Conservation (phyloP, 2,888 invertebrate species). For the Perizoma affinitatum region DNA sequence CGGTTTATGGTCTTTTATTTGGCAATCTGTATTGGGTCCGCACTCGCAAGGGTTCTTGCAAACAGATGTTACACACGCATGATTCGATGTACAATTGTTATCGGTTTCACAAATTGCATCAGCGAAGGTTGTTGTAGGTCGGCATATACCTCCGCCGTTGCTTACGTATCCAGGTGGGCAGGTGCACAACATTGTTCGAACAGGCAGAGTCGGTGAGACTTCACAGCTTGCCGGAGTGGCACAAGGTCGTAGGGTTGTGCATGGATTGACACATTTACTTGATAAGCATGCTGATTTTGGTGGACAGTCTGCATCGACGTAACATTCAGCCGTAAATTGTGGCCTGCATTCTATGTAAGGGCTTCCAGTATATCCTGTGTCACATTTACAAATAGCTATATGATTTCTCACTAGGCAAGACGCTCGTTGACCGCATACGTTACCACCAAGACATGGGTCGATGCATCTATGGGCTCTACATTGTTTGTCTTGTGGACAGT, state of each 20-base stretch:
- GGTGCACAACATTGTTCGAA: conserved; percentile 94
- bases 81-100: conserved; percentile 90
- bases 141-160: conserved; percentile 92
- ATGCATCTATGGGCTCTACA: conserved; percentile 94
- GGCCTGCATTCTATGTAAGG: conserved; percentile 91
- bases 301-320: conserved; percentile 92
- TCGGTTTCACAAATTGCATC: conserved; percentile 89
- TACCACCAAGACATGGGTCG: conserved; percentile 91
- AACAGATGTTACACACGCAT: conserved; percentile 91
- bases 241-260: conserved; percentile 90
- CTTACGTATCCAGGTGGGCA: conserved; percentile 95
- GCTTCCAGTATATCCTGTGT: conserved; percentile 89
- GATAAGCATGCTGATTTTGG: conserved; percentile 91
- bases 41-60: conserved; percentile 94
- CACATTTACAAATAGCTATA: conserved; percentile 93
- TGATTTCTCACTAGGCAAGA: conserved; percentile 93
- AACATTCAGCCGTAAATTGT: conserved; percentile 90
- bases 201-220: conserved; percentile 91
- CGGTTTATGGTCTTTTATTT: conserved; percentile 93
- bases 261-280: conserved; percentile 93
- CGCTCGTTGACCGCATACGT: conserved; percentile 90
- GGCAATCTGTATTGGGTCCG: conserved; percentile 93
- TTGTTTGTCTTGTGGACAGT: conserved; percentile 93
- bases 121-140: conserved; percentile 86
- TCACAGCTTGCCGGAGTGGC: conserved; percentile 91